Base-by-base conservation (phyloP, 2,888 invertebrate genomes). In the Achlya flavicornis region DNA sequence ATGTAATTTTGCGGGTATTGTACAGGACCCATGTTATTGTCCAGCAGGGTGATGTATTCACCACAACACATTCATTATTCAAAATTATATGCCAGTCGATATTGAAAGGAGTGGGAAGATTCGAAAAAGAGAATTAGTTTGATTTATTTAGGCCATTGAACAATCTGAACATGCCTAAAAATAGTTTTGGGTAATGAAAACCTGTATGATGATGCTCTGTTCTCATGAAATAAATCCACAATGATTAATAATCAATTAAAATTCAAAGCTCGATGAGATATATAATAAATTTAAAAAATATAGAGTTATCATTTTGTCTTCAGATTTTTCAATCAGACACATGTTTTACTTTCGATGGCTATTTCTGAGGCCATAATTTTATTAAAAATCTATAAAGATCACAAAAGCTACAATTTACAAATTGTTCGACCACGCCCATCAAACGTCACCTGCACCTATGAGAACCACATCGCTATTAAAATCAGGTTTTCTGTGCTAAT, bases 1-100 rank as follows among this genome's bases (percentile, higher is more conserved):
- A 75, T 89, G 85, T 89, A 89, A 91, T 91, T 89, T 90, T 72
- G 86, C 80, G 78, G 72, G 83, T 75, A 84, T 87, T 87, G 89
- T 87, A 83, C 83, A 72, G 77, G 77, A 72, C 71, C 70, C 82
- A 70, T 87, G 87, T 88, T 86, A 84, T 86, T 88, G 87, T 89
- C 85, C 84, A 78, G 69, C 68, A 68, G 69, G 75, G 77, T 89
- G 86, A 88, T 88, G 84, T 81, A 90, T 88, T 80, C 82, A 80
- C 78, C 80, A 85, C 81, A 80, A 78, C 72, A 75, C 73, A 75
- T 80, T 79, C 83, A 84, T 86, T 85, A 86, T 83, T 83, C 79
- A 78, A 83, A 86, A 86, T 85, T 85, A 81, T 82, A 77, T 78
- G 80, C 76, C 73, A 76, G 75, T 71, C 63, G 67, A 71, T 73